Conservation (phyloP, 2,113 vertebrate species). For the Xenus cinereus region DNA sequence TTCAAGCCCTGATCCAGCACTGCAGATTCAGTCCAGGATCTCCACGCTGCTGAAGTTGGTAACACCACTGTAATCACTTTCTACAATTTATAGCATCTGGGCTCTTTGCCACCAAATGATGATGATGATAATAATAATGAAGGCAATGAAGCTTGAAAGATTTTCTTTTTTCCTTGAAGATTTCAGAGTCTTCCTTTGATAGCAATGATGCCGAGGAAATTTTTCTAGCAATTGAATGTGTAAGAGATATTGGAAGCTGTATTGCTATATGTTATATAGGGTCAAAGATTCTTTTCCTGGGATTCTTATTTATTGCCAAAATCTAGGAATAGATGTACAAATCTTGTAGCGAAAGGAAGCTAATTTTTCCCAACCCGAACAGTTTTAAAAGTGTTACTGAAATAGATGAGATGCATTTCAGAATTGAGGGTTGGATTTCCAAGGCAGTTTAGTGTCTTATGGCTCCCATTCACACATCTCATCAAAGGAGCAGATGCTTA, state of each 20-base stretch:
- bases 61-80: background rate
- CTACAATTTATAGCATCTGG: background rate
- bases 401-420: background rate
- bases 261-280: background rate
- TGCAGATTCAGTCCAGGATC: background rate
- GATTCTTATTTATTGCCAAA: background rate
- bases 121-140: background rate
- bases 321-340: background rate
- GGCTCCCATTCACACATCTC: background rate
- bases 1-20: background rate
- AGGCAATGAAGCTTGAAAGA: background rate
- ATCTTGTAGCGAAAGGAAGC: background rate
- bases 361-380: background rate
- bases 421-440: background rate
- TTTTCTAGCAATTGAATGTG: background rate
- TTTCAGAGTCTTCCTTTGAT: background rate
- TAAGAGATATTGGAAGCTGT: background rate
- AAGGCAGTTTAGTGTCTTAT: background rate
- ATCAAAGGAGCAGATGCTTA: fast-evolving
- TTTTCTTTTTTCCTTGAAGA: background rate
- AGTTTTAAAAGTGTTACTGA: background rate
- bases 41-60: background rate
- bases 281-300: background rate
- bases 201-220: background rate
- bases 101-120: background rate